Evolutionary conservation across 2,797 vertebrate species (phyloP), one percentile per base, ranked within the genome.

Genomic region (Microctenopoma steveboyesi): DNA sequence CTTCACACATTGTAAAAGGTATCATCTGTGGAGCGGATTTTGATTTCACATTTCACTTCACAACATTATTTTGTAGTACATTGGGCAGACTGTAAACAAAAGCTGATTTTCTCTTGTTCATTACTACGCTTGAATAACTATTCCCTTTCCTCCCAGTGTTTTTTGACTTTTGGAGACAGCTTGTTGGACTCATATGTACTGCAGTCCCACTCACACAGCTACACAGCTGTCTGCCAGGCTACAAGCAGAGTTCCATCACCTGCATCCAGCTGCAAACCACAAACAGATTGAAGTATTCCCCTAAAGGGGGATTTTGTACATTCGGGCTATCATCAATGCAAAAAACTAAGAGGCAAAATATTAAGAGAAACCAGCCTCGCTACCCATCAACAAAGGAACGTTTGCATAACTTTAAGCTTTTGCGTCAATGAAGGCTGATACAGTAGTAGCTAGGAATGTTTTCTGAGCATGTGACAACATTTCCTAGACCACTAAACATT

Each of bases 401-500:
- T 73, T 75, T 59, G 48, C 68, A 64, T 27, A 63, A 50, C 43
- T 50, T 18, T 35, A 49, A 69, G 62, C 64, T 52, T 54, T 64
- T 63, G 49, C 76, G 76, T 69, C 76, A 83, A 81, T 55, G 65
- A 60, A 47, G 67, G 56, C 69, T 68, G 74, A 87, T 76, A 78
- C 78, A 88, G 85, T 79, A 87, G 86, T 82, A 84, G 76, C 72
- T 42, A 64, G 76, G 72, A 85, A 81, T 79, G 73, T 69, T 81
- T 76, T 84, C 73, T 62, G 85, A 80, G 75, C 74, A 84, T 81
- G 83, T 90, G 90, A 89, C 87, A 88, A 86, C 89, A 88, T 85
- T 85, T 87, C 78, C 79, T 73, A 82, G 84, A 86, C 85, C 85
- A 57, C 88, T 33, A 85, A 90, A 84, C 79, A 86, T 82, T 89